A percentile compares a stretch with the other conserved stretches of the same genome.
Evolutionary conservation across 2,888 invertebrate species (phyloP).

Genomic region (Diplolepis rosae): DNA sequence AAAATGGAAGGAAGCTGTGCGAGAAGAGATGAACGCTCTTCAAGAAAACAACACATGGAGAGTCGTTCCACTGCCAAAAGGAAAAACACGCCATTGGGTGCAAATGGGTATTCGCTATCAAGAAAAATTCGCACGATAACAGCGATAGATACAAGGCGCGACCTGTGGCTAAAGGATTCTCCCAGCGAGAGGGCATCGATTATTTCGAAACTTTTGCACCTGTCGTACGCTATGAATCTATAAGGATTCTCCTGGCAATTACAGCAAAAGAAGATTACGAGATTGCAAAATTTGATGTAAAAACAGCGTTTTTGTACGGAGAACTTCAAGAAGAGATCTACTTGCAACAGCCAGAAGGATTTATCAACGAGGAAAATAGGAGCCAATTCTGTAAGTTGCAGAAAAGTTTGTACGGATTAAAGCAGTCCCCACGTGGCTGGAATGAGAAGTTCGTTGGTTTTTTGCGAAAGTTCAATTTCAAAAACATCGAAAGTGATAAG

Average conservation of each 20-base stretch:
- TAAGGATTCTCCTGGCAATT: too few relatives aligned
- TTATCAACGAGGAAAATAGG: not conserved
- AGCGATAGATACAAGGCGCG: too few relatives aligned
- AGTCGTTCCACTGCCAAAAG: not conserved
- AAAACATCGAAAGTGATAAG: too few relatives aligned
- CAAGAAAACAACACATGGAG: slow-evolving; percentile 1
- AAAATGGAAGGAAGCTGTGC: slow-evolving; percentile 21
- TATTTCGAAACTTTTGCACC: too few relatives aligned
- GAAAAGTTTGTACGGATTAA: too few relatives aligned
- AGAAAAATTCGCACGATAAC: not conserved
- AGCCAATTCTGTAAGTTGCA: slow-evolving; percentile 26
- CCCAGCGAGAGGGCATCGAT: too few relatives aligned
- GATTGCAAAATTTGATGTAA: too few relatives aligned
- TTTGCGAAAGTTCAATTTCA: slow-evolving; percentile 6
- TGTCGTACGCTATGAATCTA: too few relatives aligned
- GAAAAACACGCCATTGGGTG: not conserved
- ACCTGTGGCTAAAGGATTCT: too few relatives aligned
- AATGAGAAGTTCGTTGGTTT: too few relatives aligned
- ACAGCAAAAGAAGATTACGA: too few relatives aligned
- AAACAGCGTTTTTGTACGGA: slow-evolving; percentile 27
- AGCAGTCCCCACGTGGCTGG: too few relatives aligned
- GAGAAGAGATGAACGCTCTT: slow-evolving; percentile 30
- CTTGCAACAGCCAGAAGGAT: slow-evolving; percentile 35
- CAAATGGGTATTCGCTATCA: not conserved
- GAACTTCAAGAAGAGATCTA: slow-evolving; percentile 32